phyloP scores from a whole-genome alignment of 2,113 vertebrate species.

The Pseudorectes ferrugineus region DNA sequence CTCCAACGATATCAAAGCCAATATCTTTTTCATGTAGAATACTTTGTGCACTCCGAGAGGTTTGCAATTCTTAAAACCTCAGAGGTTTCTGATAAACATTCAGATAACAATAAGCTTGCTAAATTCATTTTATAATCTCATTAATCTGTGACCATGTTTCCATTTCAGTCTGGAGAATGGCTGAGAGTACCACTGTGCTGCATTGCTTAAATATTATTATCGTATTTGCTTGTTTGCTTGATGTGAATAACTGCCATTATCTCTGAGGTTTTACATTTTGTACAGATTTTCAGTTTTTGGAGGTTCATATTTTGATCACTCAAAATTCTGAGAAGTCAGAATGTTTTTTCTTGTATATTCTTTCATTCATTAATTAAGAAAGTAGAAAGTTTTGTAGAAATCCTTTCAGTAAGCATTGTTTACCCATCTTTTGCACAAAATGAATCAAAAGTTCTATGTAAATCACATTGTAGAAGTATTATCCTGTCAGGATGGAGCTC shows the following conservation, averaged over 20 bases:
- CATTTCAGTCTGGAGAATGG: neutral
- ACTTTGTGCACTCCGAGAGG: neutral
- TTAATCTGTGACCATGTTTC: conserved; percentile 37
- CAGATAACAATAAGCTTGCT: conserved; percentile 26
- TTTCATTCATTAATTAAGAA: neutral
- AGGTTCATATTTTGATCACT: neutral
- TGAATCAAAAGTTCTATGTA: neutral
- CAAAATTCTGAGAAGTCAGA: neutral
- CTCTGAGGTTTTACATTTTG: neutral
- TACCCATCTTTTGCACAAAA: neutral
- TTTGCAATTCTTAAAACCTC: conserved; percentile 23
- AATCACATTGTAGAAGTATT: neutral
- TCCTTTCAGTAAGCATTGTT: neutral
- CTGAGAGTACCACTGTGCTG: neutral
- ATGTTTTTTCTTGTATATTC: neutral
- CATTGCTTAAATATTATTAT: neutral
- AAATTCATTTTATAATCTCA: conserved; percentile 48
- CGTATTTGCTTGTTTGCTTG: neutral
- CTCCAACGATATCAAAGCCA: neutral
- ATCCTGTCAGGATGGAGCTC: neutral
- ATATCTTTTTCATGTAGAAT: neutral
- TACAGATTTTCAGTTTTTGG: neutral
- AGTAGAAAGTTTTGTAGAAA: neutral
- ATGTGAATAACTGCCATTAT: neutral
- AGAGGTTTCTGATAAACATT: conserved; percentile 44